Evolutionary conservation across 2,888 invertebrate species (phyloP), one percentile per base, ranked within the genome.

Genomic region (Chamaedrilus cognettii): DNA sequence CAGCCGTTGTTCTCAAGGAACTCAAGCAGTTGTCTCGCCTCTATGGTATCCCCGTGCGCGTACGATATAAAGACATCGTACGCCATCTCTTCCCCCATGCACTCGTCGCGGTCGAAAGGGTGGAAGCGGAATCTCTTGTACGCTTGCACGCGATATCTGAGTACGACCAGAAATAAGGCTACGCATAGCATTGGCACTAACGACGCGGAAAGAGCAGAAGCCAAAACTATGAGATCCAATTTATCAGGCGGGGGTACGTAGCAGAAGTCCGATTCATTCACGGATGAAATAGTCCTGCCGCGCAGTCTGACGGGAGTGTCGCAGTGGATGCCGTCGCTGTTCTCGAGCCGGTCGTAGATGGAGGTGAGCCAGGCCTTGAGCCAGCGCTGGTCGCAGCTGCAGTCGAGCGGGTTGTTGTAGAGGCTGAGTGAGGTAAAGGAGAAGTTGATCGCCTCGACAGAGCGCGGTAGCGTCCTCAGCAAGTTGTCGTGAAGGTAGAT

Each of bases 71-170:
- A 52, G 7, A 23, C 26, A 52, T 52, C 55, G 55, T 23, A 52
- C 28, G 11, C 15, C 28, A 26, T 23, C 7, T 52, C 5, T 52
- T 52, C 55, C 7, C 55, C 55, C 7, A 23, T 26, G 55, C 55
- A 52, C 26, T 52, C 55, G 55, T 52, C 55, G 7, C 55, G 11
- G 26, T 52, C 55, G 26, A 52, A 52, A 23, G 55, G 55, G 26
- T 52, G 55, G 26, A 52, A 52, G 15, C 26, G 11, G 28, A 52
- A 19, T 7, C 26, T 15, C 11, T 11, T 23, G 26, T 23, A 52
- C 19, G 26, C 7, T 23, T 7, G 55, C 7, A 52, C 28, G 11
- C 55, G 11, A 23, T 23, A 52, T 5, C 55, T 7, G 19, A 23
- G 26, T 23, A 52, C 15, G 42, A 42, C 11, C 19, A 19, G 11